phyloP scores from a whole-genome alignment of 2,113 vertebrate species.

The Pangasianodon gigas region DNA sequence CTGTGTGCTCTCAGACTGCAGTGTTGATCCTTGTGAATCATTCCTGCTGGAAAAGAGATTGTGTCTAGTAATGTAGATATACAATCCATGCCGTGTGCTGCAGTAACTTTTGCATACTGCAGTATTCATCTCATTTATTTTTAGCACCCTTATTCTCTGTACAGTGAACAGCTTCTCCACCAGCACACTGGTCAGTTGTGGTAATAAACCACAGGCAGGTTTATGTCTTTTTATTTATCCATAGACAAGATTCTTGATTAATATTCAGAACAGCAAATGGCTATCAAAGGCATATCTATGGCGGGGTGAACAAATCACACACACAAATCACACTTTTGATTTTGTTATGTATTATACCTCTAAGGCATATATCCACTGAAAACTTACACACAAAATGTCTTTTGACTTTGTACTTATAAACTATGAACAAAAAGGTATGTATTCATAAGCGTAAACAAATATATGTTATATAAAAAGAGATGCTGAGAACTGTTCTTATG shows the following conservation, averaged over 20 bases:
- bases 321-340: not conserved
- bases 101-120: conserved; percentile 21
- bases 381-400: not conserved
- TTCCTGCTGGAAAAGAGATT: conserved; percentile 15
- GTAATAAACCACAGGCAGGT: not conserved
- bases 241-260: not conserved
- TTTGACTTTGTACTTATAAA: not conserved
- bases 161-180: not conserved
- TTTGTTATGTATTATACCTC: not conserved
- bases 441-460: not conserved
- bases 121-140: conserved; percentile 26
- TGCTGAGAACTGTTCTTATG: not conserved
- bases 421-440: not conserved
- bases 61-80: conserved; percentile 37
- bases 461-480: not conserved
- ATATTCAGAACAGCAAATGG: not conserved
- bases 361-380: not conserved
- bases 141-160: not conserved
- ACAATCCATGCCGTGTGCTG: conserved; percentile 11
- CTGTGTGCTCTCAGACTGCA: conserved; percentile 10
- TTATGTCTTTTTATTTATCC: not conserved
- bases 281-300: not conserved
- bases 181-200: not conserved
- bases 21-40: conserved; percentile 40
- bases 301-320: not conserved